Evolutionary conservation across 1,140 invertebrate species (phyloP).

Genomic region (Sitophilus oryzae): DNA sequence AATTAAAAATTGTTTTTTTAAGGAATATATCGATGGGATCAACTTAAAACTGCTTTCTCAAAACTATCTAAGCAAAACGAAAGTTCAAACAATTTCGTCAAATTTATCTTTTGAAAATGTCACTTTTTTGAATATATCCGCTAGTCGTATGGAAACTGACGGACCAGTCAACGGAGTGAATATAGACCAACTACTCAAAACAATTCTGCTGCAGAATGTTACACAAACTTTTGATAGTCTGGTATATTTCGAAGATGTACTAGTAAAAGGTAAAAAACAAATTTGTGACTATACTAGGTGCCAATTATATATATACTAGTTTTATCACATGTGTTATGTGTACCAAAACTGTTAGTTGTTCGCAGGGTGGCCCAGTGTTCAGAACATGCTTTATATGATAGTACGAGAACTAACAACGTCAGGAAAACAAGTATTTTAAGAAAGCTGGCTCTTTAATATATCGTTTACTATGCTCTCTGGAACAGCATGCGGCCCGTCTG

Average conservation of each 20-base stretch:
- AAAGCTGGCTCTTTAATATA: too few species aligned
- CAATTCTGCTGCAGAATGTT: slow-evolving; percentile 30
- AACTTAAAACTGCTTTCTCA: slow-evolving; percentile 28
- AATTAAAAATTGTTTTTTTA: too few species aligned
- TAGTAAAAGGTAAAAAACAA: slow-evolving; percentile 10
- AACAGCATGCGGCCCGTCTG: too few species aligned
- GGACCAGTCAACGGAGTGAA: slow-evolving; percentile 31
- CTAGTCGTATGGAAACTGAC: slow-evolving; percentile 15
- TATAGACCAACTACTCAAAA: slow-evolving; percentile 29
- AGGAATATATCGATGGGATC: slow-evolving; percentile 34
- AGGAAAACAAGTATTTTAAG: too few species aligned
- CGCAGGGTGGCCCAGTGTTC: too few species aligned
- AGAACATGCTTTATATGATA: too few species aligned
- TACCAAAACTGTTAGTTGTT: too few species aligned
- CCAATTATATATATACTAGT: too few species aligned
- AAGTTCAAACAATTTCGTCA: slow-evolving; percentile 32
- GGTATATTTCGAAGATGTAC: slow-evolving; percentile 27
- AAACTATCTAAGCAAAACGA: slow-evolving; percentile 41
- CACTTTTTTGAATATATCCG: slow-evolving; percentile 28
- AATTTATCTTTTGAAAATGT: slow-evolving; percentile 30
- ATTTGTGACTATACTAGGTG: too few species aligned
- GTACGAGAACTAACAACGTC: too few species aligned
- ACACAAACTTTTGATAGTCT: slow-evolving; percentile 35
- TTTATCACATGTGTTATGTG: too few species aligned
- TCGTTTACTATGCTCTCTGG: too few species aligned